Evolutionary conservation across 2,888 invertebrate genomes (phyloP).

Genomic region (Eilema caniola): DNA sequence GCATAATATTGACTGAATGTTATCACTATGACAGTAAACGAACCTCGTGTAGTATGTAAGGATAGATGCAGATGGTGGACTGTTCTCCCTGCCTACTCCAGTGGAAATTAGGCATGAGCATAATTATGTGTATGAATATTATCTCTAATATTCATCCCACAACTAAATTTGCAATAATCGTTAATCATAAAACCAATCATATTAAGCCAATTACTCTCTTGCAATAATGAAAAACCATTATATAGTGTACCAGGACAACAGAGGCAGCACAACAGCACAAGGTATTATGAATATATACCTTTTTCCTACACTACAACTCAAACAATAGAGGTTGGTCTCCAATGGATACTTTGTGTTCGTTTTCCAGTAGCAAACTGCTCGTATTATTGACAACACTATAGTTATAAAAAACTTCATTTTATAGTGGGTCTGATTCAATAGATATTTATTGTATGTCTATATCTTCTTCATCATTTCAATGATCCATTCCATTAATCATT

Average conservation of each 20-base stretch:
- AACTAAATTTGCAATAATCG: conserved; percentile 5
- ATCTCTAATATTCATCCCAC: not conserved
- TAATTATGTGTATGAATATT: not conserved
- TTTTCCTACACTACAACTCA: conserved; percentile 53
- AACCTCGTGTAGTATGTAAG: too few species aligned
- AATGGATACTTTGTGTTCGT: conserved; percentile 66
- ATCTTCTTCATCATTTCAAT: too few species aligned
- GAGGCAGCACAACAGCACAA: conserved; percentile 35
- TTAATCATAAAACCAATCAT: conserved; percentile 14
- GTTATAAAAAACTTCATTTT: too few species aligned
- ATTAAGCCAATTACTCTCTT: conserved; percentile 15
- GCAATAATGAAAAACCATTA: conserved; percentile 28
- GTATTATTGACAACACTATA: too few species aligned
- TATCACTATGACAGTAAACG: not conserved
- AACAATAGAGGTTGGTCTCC: conserved; percentile 59
- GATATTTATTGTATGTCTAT: too few species aligned
- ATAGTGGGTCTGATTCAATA: too few species aligned
- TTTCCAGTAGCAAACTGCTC: not conserved
- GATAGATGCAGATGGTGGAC: too few species aligned
- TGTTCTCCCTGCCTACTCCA: too few species aligned
- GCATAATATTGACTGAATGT: not conserved
- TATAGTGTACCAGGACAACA: conserved; percentile 27
- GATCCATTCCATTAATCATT: too few species aligned
- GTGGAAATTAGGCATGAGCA: too few species aligned
- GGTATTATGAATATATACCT: conserved; percentile 67